Conservation (phyloP, 2,888 invertebrate species). For the Acrobasis repandana region DNA sequence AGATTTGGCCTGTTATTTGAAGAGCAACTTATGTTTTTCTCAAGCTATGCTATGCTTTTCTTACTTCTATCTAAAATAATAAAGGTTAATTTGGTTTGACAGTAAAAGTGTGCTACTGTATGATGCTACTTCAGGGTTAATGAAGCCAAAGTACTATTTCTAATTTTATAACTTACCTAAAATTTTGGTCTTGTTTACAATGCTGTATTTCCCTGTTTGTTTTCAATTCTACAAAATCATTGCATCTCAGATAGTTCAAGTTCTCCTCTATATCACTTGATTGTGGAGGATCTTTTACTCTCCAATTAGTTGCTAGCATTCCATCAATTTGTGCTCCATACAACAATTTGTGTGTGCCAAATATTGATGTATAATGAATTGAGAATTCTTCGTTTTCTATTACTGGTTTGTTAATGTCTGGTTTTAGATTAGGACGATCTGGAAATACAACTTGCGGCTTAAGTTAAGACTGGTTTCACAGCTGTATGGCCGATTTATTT, state of each 20-base stretch:
- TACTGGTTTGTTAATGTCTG: conserved; percentile 41
- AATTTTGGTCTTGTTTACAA: conserved; percentile 39
- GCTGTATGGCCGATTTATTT: no score
- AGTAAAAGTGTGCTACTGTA: not conserved
- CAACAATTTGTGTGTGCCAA: conserved; percentile 41
- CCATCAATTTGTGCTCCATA: conserved; percentile 53
- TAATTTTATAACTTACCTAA: conserved; percentile 35
- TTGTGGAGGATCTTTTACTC: conserved; percentile 29
- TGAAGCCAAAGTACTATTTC: no score
- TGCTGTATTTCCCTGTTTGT: conserved; percentile 43
- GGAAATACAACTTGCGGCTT: conserved; percentile 16
- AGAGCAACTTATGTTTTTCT: no score
- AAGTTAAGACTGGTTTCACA: not conserved
- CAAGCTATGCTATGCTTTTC: no score
- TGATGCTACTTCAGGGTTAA: not conserved
- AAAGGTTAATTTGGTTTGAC: no score
- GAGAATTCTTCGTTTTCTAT: conserved; percentile 53
- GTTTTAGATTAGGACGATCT: conserved; percentile 40
- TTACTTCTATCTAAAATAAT: no score
- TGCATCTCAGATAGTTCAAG: conserved; percentile 40
- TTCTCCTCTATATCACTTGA: conserved; percentile 35
- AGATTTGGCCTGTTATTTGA: no score
- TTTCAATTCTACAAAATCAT: conserved; percentile 44
- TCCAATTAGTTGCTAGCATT: conserved; percentile 34
- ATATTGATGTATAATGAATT: conserved; percentile 37